A percentile compares a stretch with the other conserved stretches of the same genome.
phyloP scores from a whole-genome alignment of 2,888 invertebrate genomes.

The Lydus trimaculatus region DNA sequence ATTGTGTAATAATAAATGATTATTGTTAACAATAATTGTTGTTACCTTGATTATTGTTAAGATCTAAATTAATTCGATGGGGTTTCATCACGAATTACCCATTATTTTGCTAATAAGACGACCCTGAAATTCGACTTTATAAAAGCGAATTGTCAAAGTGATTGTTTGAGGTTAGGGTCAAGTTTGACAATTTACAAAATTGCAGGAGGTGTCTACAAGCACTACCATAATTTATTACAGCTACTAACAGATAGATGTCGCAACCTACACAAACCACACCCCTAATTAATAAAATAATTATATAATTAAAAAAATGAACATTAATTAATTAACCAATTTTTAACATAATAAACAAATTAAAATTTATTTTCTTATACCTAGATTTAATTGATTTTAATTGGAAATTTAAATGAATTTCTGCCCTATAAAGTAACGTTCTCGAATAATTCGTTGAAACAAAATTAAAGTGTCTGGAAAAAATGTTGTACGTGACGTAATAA shows the following conservation, averaged over 20 bases:
- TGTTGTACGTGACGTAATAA: conserved; percentile 46
- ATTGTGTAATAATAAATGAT: neutral
- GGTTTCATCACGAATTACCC: neutral
- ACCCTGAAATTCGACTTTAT: neutral
- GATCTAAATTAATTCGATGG: neutral
- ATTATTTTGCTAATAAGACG: neutral
- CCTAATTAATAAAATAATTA: neutral
- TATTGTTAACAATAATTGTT: neutral
- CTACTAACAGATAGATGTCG: neutral
- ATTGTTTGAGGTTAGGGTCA: neutral
- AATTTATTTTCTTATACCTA: neutral
- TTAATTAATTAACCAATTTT: neutral
- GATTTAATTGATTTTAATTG: neutral
- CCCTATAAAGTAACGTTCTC: conserved; percentile 11
- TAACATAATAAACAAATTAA: neutral
- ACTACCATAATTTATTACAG: neutral
- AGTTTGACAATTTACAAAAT: neutral
- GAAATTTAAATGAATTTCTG: neutral
- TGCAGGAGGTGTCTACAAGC: neutral
- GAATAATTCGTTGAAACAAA: conserved; percentile 27
- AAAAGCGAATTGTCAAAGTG: neutral
- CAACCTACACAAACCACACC: neutral
- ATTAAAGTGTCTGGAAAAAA: conserved; percentile 36
- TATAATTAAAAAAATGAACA: neutral
- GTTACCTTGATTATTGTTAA: neutral